phyloP scores from a whole-genome alignment of 2,888 invertebrate species.

The Antheraea assamensis region DNA sequence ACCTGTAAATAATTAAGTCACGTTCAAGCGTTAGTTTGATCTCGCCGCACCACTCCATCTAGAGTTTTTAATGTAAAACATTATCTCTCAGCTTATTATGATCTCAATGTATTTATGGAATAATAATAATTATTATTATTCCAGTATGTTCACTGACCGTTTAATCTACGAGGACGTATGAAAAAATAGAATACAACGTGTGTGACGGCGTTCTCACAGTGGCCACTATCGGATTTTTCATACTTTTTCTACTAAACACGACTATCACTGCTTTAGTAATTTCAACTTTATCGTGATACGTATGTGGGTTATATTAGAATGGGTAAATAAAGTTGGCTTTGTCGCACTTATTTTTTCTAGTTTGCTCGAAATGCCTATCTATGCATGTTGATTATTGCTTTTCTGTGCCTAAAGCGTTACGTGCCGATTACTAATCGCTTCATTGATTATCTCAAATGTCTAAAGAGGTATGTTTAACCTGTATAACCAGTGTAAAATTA shows the following conservation, averaged over 20 bases:
- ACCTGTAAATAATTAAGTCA: background rate
- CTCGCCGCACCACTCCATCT: background rate
- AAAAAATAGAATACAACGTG: conserved; percentile 18
- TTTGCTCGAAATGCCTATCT: conserved; percentile 26
- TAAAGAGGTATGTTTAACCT: background rate
- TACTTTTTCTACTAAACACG: conserved; percentile 24
- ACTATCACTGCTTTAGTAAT: background rate
- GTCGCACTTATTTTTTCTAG: conserved; percentile 25
- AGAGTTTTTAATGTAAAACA: conserved; percentile 2
- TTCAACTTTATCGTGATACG: conserved; percentile 3
- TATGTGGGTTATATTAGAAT: conserved; percentile 1
- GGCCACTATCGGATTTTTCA: conserved; percentile 27
- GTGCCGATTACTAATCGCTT: conserved; percentile 60
- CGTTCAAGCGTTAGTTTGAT: background rate
- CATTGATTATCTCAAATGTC: conserved; percentile 47
- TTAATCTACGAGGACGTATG: conserved; percentile 22
- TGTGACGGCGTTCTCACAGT: conserved; percentile 39
- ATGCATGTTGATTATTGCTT: conserved; percentile 30
- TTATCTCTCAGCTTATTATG: background rate
- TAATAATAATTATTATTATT: conserved; percentile 19
- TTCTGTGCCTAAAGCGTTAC: conserved; percentile 33
- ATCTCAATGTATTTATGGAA: conserved; percentile 15
- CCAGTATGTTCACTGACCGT: conserved; percentile 22
- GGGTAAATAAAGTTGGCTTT: background rate
- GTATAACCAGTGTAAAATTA: background rate